A percentile compares a stretch with the other conserved stretches of the same genome.
Conservation (phyloP, 2,113 vertebrate genomes). For the Paramisgurnus dabryanus region DNA sequence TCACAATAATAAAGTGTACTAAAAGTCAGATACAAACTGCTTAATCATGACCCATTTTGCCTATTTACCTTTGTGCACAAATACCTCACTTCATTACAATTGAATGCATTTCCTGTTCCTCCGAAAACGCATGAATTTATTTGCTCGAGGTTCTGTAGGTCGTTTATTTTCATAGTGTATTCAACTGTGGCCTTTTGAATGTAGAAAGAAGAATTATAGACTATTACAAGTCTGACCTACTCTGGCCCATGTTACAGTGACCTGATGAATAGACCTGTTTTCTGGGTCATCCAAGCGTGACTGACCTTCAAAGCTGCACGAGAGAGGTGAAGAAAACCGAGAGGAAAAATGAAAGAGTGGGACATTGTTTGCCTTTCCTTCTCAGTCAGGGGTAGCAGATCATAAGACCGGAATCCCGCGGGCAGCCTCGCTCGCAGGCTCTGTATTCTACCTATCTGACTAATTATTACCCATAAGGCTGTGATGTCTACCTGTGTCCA, state of each 20-base stretch:
- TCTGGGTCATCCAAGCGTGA: conserved; percentile 28
- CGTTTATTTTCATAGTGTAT: neutral
- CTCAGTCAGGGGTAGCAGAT: conserved; percentile 26
- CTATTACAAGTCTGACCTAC: neutral
- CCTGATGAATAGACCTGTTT: conserved; percentile 37
- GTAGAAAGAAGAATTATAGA: conserved; percentile 10
- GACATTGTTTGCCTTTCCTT: conserved; percentile 25
- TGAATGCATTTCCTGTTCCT: too few species aligned
- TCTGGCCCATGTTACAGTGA: conserved; percentile 17
- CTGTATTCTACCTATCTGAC: conserved; percentile 3
- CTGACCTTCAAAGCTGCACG: conserved; percentile 55
- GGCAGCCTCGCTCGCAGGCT: neutral
- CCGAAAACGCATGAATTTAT: neutral
- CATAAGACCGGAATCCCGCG: neutral
- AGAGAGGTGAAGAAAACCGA: conserved; percentile 21
- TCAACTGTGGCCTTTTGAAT: conserved; percentile 15
- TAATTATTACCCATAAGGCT: conserved; percentile 39
- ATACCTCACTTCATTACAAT: too few species aligned
- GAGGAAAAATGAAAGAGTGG: conserved; percentile 16
- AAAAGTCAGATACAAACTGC: too few species aligned
- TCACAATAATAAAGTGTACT: too few species aligned
- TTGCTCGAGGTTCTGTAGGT: neutral
- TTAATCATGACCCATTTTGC: too few species aligned
- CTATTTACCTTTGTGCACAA: too few species aligned
- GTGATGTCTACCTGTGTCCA: conserved; percentile 5